Evolutionary conservation across 2,113 vertebrate genomes (phyloP).

Genomic region (Microtus ochrogaster): DNA sequence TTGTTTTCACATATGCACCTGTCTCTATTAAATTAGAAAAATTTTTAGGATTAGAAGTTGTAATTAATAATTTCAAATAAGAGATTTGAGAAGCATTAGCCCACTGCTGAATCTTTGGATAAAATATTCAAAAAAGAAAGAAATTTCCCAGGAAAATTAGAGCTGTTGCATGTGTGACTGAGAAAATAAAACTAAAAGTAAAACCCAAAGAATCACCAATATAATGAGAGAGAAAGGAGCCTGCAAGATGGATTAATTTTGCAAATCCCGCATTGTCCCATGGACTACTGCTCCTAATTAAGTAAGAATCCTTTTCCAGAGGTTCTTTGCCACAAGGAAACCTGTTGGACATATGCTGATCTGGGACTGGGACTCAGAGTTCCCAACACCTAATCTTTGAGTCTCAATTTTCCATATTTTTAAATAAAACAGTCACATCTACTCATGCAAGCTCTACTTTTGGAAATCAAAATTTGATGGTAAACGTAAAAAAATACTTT

Average conservation of each 20-base stretch:
- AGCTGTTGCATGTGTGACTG: neutral
- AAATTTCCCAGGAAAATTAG: neutral
- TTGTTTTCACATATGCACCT: neutral
- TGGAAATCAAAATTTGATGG: conserved; percentile 28
- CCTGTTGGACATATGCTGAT: neutral
- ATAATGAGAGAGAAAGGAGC: neutral
- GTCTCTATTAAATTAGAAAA: neutral
- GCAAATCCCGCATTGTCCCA: neutral
- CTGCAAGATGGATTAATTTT: neutral
- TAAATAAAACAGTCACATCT: conserved; percentile 31
- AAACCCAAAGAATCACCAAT: neutral
- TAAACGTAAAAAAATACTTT: neutral
- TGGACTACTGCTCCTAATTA: neutral
- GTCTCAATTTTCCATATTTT: neutral
- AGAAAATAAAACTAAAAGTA: neutral
- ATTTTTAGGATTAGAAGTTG: neutral
- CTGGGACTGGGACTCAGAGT: neutral
- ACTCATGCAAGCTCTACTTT: neutral
- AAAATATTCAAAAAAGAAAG: neutral
- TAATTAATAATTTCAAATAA: neutral
- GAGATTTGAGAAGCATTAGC: neutral
- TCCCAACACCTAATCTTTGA: neutral
- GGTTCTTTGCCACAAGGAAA: neutral
- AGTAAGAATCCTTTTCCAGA: neutral
- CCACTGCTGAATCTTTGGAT: neutral